Percentiles rank a stretch among this genome's conserved stretches.
These are phyloP conservation scores for Hirudinaria manillensis DNA, from an alignment of 2,888 invertebrate genomes.

Conservation along the genomic window DNA sequence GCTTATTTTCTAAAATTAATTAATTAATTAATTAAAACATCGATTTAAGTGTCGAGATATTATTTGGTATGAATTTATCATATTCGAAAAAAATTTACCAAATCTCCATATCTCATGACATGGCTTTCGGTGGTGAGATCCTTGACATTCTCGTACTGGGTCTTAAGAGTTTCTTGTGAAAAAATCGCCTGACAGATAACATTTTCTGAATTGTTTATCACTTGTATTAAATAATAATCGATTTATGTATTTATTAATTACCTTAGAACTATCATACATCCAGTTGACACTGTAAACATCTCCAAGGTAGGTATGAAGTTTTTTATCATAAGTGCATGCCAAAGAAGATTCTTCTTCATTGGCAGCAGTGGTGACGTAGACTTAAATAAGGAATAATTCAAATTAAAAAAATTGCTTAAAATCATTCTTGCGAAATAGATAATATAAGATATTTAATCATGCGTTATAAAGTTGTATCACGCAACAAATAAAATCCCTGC, in stretches of 20 bases:
- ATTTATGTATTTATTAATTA: background rate
- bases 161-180: constrained; percentile 56
- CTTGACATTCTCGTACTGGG: constrained; percentile 58
- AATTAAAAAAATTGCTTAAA: too few relatives aligned
- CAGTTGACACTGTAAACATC: constrained; percentile 63
- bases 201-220: background rate
- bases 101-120: constrained; percentile 60
- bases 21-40: background rate
- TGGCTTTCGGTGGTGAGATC: constrained; percentile 60
- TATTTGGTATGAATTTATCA: background rate
- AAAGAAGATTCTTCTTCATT: constrained; percentile 61
- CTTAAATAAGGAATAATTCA: constrained; percentile 27
- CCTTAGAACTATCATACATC: constrained; percentile 60
- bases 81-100: constrained; percentile 41
- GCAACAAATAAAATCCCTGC: too few relatives aligned
- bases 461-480: too few relatives aligned
- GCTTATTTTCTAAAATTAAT: constrained; percentile 22
- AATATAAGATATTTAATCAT: too few relatives aligned
- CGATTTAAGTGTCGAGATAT: background rate
- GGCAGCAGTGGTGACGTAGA: constrained; percentile 61
- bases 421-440: background rate
- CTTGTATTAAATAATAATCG: background rate
- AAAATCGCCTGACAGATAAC: constrained; percentile 54
- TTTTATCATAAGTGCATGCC: constrained; percentile 60
- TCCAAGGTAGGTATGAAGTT: constrained; percentile 58